These are phyloP conservation scores for Bergia puertoricense DNA, from an alignment of 92 coral and sea anemone genomes.

Conservation along the genomic window DNA sequence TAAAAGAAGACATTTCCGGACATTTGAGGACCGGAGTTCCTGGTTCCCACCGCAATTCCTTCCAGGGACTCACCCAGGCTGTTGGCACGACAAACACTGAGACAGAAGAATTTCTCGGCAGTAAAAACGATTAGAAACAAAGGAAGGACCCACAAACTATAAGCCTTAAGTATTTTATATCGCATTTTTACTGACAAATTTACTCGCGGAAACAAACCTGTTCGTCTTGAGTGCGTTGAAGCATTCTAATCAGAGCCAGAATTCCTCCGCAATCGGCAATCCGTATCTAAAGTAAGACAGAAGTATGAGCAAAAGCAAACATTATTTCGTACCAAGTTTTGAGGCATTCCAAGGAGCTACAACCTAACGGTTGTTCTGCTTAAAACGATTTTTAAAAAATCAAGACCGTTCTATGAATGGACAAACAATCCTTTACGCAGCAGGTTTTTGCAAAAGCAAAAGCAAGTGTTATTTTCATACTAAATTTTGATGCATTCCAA, in stretches of 20 bases:
- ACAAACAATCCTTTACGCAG: too few species aligned
- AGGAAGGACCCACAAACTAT: not conserved
- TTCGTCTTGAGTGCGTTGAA: slow-evolving; percentile 78
- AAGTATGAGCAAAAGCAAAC: not conserved
- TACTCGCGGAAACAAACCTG: slow-evolving; percentile 59
- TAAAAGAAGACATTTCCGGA: too few species aligned
- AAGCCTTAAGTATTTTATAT: too few species aligned
- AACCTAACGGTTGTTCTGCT: not conserved
- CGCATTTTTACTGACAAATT: not conserved
- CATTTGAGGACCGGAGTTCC: too few species aligned
- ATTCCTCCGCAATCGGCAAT: slow-evolving; percentile 95
- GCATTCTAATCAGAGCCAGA: slow-evolving; percentile 75
- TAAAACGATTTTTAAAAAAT: not conserved
- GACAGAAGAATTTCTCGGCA: too few species aligned
- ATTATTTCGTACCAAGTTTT: not conserved
- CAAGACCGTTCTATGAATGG: slow-evolving; percentile 9
- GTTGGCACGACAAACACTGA: too few species aligned
- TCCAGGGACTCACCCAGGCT: too few species aligned
- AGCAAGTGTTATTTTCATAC: not conserved
- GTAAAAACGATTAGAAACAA: too few species aligned
- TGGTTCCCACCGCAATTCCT: too few species aligned
- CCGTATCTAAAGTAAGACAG: slow-evolving; percentile 59
- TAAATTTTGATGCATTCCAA: too few species aligned
- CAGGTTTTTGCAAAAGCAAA: too few species aligned
- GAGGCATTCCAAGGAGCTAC: not conserved